Conservation (phyloP, 2,888 invertebrate genomes). For the Acheta domesticus region DNA sequence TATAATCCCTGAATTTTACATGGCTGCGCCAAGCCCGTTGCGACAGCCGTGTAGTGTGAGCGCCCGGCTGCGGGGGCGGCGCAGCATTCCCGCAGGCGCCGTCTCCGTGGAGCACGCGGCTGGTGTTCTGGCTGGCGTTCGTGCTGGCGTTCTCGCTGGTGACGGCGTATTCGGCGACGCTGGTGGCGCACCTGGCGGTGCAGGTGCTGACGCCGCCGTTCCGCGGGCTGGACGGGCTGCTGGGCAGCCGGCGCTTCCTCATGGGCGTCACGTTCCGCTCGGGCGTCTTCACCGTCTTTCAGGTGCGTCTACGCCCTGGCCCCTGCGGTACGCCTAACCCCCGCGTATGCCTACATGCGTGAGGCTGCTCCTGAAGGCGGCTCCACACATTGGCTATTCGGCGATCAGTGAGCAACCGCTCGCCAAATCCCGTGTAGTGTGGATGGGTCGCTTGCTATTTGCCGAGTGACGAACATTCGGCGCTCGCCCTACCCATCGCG, state of each 20-base stretch:
- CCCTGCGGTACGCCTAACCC: too few species aligned
- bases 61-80: background rate
- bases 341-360: too few species aligned
- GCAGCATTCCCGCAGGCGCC: background rate
- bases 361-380: too few species aligned
- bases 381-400: too few species aligned
- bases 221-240: background rate
- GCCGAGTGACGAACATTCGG: too few species aligned
- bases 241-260: background rate
- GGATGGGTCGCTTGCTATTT: too few species aligned
- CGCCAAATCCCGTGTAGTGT: too few species aligned
- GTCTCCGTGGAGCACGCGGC: background rate
- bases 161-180: background rate
- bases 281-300: background rate
- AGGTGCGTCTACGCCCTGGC: background rate
- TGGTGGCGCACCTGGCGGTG: background rate
- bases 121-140: background rate
- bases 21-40: too few species aligned
- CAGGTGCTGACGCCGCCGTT: background rate
- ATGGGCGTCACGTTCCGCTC: background rate
- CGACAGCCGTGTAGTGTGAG: too few species aligned
- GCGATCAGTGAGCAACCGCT: too few species aligned
- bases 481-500: too few species aligned
- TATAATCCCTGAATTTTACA: too few species aligned
- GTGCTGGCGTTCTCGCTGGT: background rate